phyloP scores from a whole-genome alignment of 1,140 invertebrate genomes.

The Vanessa tameamea region DNA sequence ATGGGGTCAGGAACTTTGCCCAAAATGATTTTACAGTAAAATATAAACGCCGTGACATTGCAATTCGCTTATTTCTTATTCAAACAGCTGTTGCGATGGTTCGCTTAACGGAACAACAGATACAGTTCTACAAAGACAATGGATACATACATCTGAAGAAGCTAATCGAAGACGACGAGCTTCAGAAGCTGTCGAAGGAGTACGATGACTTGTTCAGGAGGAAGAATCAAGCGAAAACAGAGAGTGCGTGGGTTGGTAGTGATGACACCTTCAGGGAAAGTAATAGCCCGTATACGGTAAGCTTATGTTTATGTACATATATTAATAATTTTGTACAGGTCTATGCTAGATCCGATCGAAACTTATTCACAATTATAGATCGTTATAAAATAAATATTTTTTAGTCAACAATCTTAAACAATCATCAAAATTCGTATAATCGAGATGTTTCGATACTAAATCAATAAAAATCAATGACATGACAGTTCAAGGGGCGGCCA shows the following conservation, averaged over 20 bases:
- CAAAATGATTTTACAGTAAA: not conserved
- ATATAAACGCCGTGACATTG: not conserved
- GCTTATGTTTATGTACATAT: not conserved
- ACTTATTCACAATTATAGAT: too few relatives aligned
- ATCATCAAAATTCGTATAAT: too few relatives aligned
- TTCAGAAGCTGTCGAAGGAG: constrained; percentile 49
- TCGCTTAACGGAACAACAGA: constrained; percentile 51
- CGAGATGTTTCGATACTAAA: too few relatives aligned
- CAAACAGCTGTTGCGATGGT: constrained; percentile 23
- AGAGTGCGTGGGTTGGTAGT: constrained; percentile 64
- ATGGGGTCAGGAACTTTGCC: not conserved
- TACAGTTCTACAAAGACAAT: constrained; percentile 64
- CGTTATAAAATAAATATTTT: too few relatives aligned
- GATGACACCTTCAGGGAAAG: constrained; percentile 56
- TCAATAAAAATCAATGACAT: too few relatives aligned
- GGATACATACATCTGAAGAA: constrained; percentile 59
- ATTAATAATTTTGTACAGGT: too few relatives aligned
- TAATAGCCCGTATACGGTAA: constrained; percentile 55
- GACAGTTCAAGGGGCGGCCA: too few relatives aligned
- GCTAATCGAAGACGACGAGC: constrained; percentile 44
- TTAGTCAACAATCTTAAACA: too few relatives aligned
- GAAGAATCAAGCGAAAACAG: constrained; percentile 62
- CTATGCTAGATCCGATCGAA: too few relatives aligned
- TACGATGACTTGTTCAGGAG: constrained; percentile 62
- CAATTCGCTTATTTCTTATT: not conserved